These are phyloP conservation scores for Dichetophora obliterata DNA, from an alignment of 2,888 invertebrate genomes.

Conservation along the genomic window DNA sequence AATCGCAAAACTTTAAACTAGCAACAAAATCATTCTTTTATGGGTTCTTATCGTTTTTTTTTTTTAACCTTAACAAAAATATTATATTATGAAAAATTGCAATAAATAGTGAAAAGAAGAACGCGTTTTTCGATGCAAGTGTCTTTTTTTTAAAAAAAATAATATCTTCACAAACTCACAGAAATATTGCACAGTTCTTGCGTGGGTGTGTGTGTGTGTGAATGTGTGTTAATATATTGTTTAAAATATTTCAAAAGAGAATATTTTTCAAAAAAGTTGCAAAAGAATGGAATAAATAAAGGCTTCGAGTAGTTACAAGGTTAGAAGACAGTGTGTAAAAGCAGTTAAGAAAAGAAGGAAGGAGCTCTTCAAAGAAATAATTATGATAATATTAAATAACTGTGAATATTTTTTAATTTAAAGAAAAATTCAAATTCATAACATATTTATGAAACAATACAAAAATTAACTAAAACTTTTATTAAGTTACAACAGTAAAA, in stretches of 20 bases:
- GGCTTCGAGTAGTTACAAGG: too few species aligned
- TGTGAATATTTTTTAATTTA: not conserved
- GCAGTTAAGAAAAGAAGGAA: not conserved
- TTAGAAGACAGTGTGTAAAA: too few species aligned
- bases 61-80: not conserved
- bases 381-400: not conserved
- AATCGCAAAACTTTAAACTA: slow-evolving; percentile 21
- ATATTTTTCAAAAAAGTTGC: not conserved
- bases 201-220: not conserved
- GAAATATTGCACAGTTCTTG: not conserved
- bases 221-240: not conserved
- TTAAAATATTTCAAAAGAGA: not conserved
- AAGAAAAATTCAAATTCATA: not conserved
- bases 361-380: not conserved
- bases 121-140: not conserved
- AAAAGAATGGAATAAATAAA: not conserved
- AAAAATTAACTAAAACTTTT: too few species aligned
- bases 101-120: slow-evolving; percentile 9
- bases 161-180: not conserved
- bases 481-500: too few species aligned
- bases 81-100: too few species aligned
- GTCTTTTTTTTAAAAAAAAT: not conserved
- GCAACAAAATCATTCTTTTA: slow-evolving; percentile 10
- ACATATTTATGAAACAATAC: too few species aligned
- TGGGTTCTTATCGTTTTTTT: not conserved